These are phyloP conservation scores for Eulemur rubriventer DNA, from an alignment of 2,797 vertebrate genomes.

Conservation along the genomic window DNA sequence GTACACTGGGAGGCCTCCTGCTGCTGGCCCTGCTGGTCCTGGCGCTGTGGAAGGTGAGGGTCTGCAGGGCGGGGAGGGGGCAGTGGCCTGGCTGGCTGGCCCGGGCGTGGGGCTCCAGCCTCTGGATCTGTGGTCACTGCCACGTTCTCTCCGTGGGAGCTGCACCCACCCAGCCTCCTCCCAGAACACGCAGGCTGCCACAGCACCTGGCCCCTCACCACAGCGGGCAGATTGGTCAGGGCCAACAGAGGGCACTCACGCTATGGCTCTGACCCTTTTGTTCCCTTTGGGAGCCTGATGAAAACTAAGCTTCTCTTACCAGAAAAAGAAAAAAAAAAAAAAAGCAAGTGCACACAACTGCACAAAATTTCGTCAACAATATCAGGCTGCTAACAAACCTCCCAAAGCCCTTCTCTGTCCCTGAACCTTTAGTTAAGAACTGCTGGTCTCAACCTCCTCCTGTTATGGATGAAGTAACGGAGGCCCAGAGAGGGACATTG, in stretches of 20 bases:
- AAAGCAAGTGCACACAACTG: neutral
- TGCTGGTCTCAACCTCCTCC: neutral
- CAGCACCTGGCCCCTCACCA: neutral
- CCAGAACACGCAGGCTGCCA: neutral
- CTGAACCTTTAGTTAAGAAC: neutral
- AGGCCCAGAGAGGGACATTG: neutral
- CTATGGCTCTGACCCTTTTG: neutral
- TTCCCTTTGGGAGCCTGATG: neutral
- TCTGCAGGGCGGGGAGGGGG: accelerated
- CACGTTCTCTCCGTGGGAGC: accelerated
- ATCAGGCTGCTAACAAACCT: neutral
- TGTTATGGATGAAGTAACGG: neutral
- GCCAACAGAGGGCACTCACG: neutral
- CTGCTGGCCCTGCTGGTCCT: constrained; percentile 95
- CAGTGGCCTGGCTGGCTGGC: neutral
- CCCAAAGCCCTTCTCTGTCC: neutral
- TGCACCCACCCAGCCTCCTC: neutral
- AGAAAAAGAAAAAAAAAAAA: neutral
- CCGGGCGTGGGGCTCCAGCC: neutral
- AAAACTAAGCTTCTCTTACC: neutral
- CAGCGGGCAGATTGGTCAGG: neutral
- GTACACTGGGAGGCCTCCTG: constrained; percentile 95
- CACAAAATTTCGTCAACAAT: neutral
- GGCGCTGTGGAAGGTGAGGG: constrained; percentile 95
- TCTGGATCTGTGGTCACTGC: neutral